Evolutionary conservation across 2,888 invertebrate species (phyloP).

Genomic region (Noctua comes): DNA sequence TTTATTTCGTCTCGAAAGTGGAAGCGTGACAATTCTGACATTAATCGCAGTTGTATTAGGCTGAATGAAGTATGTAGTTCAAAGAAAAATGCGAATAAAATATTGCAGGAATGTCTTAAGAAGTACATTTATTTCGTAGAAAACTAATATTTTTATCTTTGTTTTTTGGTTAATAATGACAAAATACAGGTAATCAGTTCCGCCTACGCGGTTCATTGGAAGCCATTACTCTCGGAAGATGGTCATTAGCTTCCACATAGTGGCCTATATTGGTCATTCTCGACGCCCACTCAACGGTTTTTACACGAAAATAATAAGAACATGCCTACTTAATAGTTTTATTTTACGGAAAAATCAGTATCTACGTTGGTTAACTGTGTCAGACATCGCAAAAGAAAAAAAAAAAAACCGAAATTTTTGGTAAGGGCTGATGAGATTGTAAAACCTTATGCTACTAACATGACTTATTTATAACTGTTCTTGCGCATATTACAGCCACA

Average conservation of each 20-base stretch:
- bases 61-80: slow-evolving; percentile 13
- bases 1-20: slow-evolving; percentile 14
- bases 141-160: slow-evolving; percentile 16
- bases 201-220: slow-evolving; percentile 1
- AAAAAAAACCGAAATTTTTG: no score
- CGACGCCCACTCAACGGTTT: neutral
- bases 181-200: slow-evolving; percentile 19
- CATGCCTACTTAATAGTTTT: neutral
- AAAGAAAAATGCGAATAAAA: slow-evolving; percentile 30
- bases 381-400: no score
- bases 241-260: neutral
- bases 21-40: slow-evolving; percentile 31
- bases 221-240: slow-evolving; percentile 12
- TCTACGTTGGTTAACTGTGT: no score
- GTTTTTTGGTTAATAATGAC: slow-evolving; percentile 1
- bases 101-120: neutral
- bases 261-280: slow-evolving; percentile 30
- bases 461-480: neutral
- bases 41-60: slow-evolving; percentile 34
- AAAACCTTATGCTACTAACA: neutral
- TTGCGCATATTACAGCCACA: no score
- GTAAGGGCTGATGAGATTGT: neutral
- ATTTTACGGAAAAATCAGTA: neutral
- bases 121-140: slow-evolving; percentile 14
- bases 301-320: neutral